phyloP scores from a whole-genome alignment of 2,888 invertebrate genomes.

The Ceraclea dissimilis region DNA sequence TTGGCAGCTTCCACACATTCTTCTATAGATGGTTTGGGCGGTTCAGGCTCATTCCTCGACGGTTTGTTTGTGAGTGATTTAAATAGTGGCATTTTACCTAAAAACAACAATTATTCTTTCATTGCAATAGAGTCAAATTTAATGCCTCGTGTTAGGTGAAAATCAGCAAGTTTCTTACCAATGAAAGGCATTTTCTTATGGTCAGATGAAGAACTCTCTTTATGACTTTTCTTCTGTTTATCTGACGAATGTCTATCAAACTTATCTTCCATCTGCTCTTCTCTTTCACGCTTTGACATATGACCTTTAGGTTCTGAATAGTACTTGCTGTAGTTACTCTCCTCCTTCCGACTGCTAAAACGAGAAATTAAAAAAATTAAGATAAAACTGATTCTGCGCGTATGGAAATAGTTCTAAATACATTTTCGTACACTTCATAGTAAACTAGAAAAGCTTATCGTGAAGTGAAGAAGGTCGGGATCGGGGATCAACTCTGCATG shows the following conservation, averaged over 20 bases:
- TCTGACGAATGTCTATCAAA: constrained; percentile 28
- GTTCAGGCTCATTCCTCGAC: constrained; percentile 30
- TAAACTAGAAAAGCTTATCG: no score
- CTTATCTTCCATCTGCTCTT: constrained; percentile 33
- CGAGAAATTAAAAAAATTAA: not conserved
- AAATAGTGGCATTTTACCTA: constrained; percentile 70
- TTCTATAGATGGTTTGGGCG: constrained; percentile 33
- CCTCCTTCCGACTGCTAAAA: constrained; percentile 1
- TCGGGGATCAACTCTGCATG: no score
- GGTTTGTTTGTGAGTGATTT: constrained; percentile 40
- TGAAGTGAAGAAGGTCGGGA: no score
- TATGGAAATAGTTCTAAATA: no score
- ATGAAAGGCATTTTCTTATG: constrained; percentile 76
- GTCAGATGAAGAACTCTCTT: constrained; percentile 33
- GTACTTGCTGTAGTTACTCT: constrained; percentile 25
- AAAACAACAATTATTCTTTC: constrained; percentile 1
- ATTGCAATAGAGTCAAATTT: constrained; percentile 6
- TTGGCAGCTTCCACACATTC: constrained; percentile 41
- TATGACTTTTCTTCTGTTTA: constrained; percentile 24
- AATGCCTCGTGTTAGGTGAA: no score
- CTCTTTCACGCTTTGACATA: constrained; percentile 29
- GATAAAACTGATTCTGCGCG: no score
- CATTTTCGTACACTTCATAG: no score
- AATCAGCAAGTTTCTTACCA: constrained; percentile 44
- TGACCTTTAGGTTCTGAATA: constrained; percentile 26